phyloP scores from a whole-genome alignment of 2,888 invertebrate genomes.

The Petrolisthes cinctipes region DNA sequence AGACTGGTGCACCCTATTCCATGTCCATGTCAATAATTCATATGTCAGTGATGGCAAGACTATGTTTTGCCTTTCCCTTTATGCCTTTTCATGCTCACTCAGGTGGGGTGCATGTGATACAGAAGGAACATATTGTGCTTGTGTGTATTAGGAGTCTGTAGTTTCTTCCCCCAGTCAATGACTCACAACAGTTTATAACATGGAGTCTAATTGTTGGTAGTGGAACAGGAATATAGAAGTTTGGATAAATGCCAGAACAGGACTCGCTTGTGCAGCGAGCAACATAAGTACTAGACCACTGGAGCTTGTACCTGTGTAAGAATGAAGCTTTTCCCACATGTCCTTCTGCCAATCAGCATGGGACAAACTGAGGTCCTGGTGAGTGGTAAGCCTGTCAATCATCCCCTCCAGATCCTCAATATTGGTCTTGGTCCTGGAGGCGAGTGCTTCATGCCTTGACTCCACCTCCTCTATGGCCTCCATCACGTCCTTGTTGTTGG shows the following conservation, averaged over 20 bases:
- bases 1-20: no score
- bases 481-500: slow-evolving; percentile 77
- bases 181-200: no score
- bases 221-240: background rate
- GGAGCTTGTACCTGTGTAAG: slow-evolving; percentile 74
- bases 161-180: no score
- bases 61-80: no score
- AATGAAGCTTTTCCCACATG: slow-evolving; percentile 87
- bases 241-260: background rate
- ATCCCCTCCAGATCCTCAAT: slow-evolving; percentile 82
- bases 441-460: slow-evolving; percentile 81
- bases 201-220: background rate
- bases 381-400: slow-evolving; percentile 86
- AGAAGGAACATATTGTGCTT: no score
- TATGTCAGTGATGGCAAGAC: no score
- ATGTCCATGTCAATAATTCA: no score
- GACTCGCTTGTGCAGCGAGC: no score
- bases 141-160: no score
- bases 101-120: no score
- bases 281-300: background rate
- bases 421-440: slow-evolving; percentile 77
- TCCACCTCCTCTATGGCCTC: slow-evolving; percentile 81
- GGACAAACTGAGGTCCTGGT: slow-evolving; percentile 85
- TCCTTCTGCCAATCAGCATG: slow-evolving; percentile 92
- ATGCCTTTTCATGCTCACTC: no score